phyloP scores from a whole-genome alignment of 2,888 invertebrate genomes.

The Tinea semifulvella region DNA sequence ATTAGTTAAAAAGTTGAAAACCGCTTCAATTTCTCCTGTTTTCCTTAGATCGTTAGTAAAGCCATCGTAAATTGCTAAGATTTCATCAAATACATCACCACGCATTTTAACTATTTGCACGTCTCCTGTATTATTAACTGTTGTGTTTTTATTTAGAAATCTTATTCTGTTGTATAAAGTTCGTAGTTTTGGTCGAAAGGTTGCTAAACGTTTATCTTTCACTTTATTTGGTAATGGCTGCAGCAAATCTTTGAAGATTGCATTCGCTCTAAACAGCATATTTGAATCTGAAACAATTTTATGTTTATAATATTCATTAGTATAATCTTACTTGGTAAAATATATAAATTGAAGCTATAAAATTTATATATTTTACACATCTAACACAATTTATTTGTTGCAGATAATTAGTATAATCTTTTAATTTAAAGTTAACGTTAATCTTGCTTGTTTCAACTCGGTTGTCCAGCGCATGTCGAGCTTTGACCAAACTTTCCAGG shows the following conservation, averaged over 20 bases:
- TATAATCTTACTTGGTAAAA: no score
- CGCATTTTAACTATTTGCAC: slow-evolving; percentile 22
- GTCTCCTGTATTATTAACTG: slow-evolving; percentile 23
- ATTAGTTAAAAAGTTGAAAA: slow-evolving; percentile 29
- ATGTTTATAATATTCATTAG: no score
- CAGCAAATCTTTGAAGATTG: slow-evolving; percentile 29
- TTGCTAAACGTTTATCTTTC: slow-evolving; percentile 23
- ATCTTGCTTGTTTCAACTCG: no score
- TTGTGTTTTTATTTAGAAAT: slow-evolving; percentile 26
- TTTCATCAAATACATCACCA: background rate
- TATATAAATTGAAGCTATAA: no score
- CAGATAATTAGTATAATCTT: no score
- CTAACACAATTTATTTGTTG: no score
- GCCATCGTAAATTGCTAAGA: slow-evolving; percentile 25
- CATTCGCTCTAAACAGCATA: slow-evolving; percentile 30
- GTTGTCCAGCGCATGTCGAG: no score
- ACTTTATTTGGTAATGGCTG: slow-evolving; percentile 29
- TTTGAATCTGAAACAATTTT: slow-evolving; percentile 17
- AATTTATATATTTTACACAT: no score
- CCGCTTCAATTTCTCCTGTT: slow-evolving; percentile 26
- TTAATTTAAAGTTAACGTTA: no score
- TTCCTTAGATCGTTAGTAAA: slow-evolving; percentile 21
- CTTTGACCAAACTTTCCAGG: no score
- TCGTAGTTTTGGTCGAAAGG: slow-evolving; percentile 25
- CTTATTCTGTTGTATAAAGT: slow-evolving; percentile 26